Evolutionary conservation across 2,797 vertebrate genomes (phyloP), one percentile per base, ranked within the genome.

Genomic region (Periparus ater): DNA sequence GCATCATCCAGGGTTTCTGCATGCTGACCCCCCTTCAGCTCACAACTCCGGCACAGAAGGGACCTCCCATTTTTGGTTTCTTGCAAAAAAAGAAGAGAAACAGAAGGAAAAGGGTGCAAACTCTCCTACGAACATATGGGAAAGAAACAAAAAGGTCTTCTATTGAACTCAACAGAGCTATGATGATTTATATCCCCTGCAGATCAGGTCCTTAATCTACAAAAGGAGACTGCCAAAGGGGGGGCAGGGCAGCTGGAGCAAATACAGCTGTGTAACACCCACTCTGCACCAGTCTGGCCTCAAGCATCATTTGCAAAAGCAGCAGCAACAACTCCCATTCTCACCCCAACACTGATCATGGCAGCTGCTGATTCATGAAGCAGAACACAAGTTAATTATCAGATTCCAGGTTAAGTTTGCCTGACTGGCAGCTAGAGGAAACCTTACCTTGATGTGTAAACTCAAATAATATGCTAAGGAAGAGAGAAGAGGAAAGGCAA

Each of bases 351-450:
- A 67, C 50, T 38, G 89, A 82, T 25, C 42, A 7, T 14, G 60
- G 72, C 21, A 48, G 44, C 20, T 66, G 45, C 62, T 82, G 83
- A 73, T 42, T 83, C 60, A 75, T 12, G 29, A 84, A 91, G 87
- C 70, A 86, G 30, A 95, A 86, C 79, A 75, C n/a, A 51, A 87
- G 67, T 68, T 93, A 93, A 86, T 95, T 60, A 86, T 70, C 76
- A 89, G 82, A 88, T 84, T 84, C 82, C 8, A 11, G 62, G 63
- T 70, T 76, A 73, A 62, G 44, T 74, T 60, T 34, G 48, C 48
- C 38, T 62, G 73, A 78, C 50, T 92, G 85, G 76, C 61, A 73
- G 48, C 66, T 48, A 78, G 58, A 81, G 30, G 47, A 88, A 94
- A 85, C 75, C 36, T 95, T 73, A 72, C 55, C 79, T 72, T 53